phyloP scores from a whole-genome alignment of 2,113 vertebrate species.

The Leptobrachium ailaonicum region DNA sequence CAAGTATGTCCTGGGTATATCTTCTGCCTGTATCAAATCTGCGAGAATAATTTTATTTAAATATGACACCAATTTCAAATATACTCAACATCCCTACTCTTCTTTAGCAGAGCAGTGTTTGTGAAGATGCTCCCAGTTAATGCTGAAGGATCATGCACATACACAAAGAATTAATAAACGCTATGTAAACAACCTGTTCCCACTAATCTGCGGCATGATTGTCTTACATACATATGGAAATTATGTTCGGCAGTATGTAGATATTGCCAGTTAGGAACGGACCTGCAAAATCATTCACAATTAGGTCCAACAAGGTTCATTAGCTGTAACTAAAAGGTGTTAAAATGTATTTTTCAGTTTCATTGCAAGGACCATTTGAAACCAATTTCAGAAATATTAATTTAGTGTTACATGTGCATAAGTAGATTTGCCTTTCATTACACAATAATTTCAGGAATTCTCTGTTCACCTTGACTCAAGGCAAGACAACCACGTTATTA shows the following conservation, averaged over 20 bases:
- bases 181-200: background rate
- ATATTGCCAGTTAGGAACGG: background rate
- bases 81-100: too few species aligned
- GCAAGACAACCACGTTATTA: slow-evolving; percentile 9
- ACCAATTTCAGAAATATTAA: slow-evolving; percentile 1
- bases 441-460: slow-evolving; percentile 1
- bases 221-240: background rate
- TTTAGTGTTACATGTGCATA: background rate
- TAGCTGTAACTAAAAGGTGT: background rate
- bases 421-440: slow-evolving; percentile 2
- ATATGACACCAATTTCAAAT: too few species aligned
- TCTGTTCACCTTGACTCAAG: slow-evolving; percentile 19
- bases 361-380: slow-evolving; percentile 5
- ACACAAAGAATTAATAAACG: background rate
- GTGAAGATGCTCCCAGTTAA: background rate
- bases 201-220: background rate
- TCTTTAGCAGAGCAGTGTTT: too few species aligned
- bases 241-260: background rate
- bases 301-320: background rate
- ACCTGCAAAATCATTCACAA: background rate
- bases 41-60: too few species aligned
- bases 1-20: too few species aligned
- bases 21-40: too few species aligned
- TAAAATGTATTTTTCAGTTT: background rate
- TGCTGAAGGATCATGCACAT: background rate